Percentiles rank a stretch among this genome's conserved stretches.
These are phyloP conservation scores for Harlomillsia oculata DNA, from an alignment of 1,140 invertebrate species.

Conservation along the genomic window DNA sequence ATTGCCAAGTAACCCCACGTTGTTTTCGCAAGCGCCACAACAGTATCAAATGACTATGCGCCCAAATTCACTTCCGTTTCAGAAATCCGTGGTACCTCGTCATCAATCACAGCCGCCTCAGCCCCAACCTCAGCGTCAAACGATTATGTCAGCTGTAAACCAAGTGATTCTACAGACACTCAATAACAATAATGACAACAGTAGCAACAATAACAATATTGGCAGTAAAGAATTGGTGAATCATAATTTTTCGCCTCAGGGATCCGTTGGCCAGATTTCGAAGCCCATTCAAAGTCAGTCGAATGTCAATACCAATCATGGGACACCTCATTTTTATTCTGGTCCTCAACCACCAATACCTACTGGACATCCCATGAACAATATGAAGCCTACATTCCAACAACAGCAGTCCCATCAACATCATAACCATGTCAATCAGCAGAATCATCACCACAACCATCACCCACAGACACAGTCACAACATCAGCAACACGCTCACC, in stretches of 20 bases:
- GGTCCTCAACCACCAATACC: no score
- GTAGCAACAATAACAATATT: not conserved
- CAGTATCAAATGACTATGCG: constrained; percentile 1
- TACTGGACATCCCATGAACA: no score
- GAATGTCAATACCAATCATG: no score
- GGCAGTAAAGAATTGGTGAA: not conserved
- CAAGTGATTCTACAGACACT: constrained; percentile 25
- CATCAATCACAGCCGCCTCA: constrained; percentile 2
- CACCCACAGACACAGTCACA: not conserved
- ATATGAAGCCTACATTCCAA: no score
- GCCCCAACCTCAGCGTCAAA: constrained; percentile 10
- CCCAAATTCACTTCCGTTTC: not conserved
- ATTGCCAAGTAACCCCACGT: not conserved
- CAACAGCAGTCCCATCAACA: no score
- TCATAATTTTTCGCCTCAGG: not conserved
- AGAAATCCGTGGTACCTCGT: not conserved
- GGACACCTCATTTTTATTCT: no score
- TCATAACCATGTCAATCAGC: no score
- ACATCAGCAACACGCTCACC: not conserved
- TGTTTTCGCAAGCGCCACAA: constrained; percentile 5
- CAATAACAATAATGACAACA: constrained; percentile 21
- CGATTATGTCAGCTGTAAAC: constrained; percentile 18
- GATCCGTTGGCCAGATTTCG: no score
- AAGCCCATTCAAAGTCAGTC: no score
- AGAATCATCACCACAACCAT: no score